Base-by-base conservation (phyloP, 2,113 vertebrate genomes). In the Scartelaos histophorus region DNA sequence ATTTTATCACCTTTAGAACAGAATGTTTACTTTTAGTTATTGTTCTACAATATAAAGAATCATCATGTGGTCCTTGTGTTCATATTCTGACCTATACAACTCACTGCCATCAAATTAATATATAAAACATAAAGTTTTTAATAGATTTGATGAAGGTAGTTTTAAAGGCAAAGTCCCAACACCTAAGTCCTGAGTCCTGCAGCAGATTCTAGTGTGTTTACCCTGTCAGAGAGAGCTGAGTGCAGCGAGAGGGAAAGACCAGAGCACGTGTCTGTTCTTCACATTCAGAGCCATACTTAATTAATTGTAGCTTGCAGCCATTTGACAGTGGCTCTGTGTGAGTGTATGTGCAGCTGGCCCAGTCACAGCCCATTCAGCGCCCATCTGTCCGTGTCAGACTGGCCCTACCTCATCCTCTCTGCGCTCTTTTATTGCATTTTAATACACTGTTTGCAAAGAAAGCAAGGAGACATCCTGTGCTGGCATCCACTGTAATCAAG, bases 291-390 rank as follows among this genome's bases (percentile, higher is more conserved):
- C 84, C 84, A 80, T 79, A 83, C 78, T 89, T 89, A 90, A 90
- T 91, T 90, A 89, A 92, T 91, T 86, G 85, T 89, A 79, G 85
- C 88, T 88, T 78, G 67, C 86, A 88, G 87, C 83, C 76, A 91
- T 91, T 91, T 87, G 82, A 89, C 82, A 81, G 80, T 86, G 79
- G 75, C 61, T 76, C 87, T 83, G 84, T 82, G 88, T 69, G 81
- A 87, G 87, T 88, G 85, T 81, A 75, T 81, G 79, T 89, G 84
- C 88, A 91, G 88, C 80, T 88, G 88, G 89, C 79, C 83, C 54
- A 74, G 83, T 87, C 87, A 91, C 88, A 82, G 86, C 91, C 88
- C 86, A 90, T 85, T 90, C 85, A 86, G 83, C 87, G 70, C 82
- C 87, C 87, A 88, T 89, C 87, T 88, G 91, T 89, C 89, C 87